A percentile compares a stretch with the other conserved stretches of the same genome.
phyloP scores from a whole-genome alignment of 2,888 invertebrate genomes.

The Rhamnusium bicolor region DNA sequence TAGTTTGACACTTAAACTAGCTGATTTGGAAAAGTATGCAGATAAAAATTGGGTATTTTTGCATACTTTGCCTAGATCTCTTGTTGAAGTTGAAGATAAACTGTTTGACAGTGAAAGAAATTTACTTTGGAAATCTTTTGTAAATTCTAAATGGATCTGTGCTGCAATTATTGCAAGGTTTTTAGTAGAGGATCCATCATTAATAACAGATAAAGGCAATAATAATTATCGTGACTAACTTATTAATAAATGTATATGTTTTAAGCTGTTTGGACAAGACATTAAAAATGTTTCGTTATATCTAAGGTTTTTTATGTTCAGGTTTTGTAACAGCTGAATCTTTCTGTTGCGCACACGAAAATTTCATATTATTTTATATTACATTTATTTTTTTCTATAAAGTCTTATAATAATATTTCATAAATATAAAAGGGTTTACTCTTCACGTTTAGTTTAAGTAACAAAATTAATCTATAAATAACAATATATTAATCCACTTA shows the following conservation, averaged over 20 bases:
- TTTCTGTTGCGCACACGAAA: too few relatives aligned
- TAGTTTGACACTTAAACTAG: constrained; percentile 12
- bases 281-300: too few relatives aligned
- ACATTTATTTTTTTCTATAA: too few relatives aligned
- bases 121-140: constrained; percentile 37
- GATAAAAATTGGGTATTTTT: constrained; percentile 36
- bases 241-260: too few relatives aligned
- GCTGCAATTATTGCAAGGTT: constrained; percentile 31
- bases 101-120: constrained; percentile 37
- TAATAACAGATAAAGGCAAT: not conserved
- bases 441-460: too few relatives aligned
- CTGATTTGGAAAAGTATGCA: constrained; percentile 33
- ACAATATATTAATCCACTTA: not conserved
- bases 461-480: not conserved
- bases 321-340: too few relatives aligned
- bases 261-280: too few relatives aligned
- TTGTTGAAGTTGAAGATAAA: constrained; percentile 38
- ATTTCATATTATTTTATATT: too few relatives aligned
- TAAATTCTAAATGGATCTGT: constrained; percentile 39
- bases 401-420: too few relatives aligned
- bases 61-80: constrained; percentile 34
- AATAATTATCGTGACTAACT: not conserved
- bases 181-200: not conserved
- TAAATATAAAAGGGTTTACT: too few relatives aligned
- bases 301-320: too few relatives aligned